Evolutionary conservation across 2,797 vertebrate species (phyloP), one percentile per base, ranked within the genome.

Genomic region (Danio choprae): DNA sequence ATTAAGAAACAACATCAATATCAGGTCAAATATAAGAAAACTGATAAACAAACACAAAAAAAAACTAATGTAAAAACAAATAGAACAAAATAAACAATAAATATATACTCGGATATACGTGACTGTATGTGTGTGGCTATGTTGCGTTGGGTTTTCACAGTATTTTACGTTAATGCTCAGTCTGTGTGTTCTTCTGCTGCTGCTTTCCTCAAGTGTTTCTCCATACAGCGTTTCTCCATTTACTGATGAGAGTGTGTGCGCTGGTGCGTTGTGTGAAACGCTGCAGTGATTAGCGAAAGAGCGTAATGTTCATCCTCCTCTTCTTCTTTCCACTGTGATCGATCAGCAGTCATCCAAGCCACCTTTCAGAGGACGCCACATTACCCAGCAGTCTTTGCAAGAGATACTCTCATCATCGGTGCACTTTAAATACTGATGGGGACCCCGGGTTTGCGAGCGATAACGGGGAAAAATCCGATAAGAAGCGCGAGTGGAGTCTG

Each of bases 351-450:
- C 64, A 68, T 59, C 43, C 16, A 13, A 38, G 29, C 53, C 58
- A 67, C 51, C 75, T 77, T 65, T 77, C 74, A 77, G 20, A 43
- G 50, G 41, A 68, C 1, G 7, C 62, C 41, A 12, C 63, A 38
- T 56, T 58, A 77, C 63, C 51, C 64, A 58, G 4, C 7, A 77
- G 22, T 41, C 64, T 67, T 38, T 18, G 63, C 50, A 43, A 56
- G 43, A 36, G 22, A 56, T 65, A 12, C 60, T 18, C 51, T 77
- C 22, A 12, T 44, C 62, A 56, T 48, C 1, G 44, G 11, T 58
- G 40, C 22, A 69, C 22, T 58, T 40, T 29, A 56, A 72, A 58
- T 48, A 10, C 64, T 58, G 13, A 68, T 46, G 50, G 40, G 38
- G 63, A 43, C 60, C 29, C 41, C 51, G 6, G n/a, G 29, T 7